Evolutionary conservation across 2,113 vertebrate genomes (phyloP), one percentile per base, ranked within the genome.

Genomic region (Sebastes schlegelii): DNA sequence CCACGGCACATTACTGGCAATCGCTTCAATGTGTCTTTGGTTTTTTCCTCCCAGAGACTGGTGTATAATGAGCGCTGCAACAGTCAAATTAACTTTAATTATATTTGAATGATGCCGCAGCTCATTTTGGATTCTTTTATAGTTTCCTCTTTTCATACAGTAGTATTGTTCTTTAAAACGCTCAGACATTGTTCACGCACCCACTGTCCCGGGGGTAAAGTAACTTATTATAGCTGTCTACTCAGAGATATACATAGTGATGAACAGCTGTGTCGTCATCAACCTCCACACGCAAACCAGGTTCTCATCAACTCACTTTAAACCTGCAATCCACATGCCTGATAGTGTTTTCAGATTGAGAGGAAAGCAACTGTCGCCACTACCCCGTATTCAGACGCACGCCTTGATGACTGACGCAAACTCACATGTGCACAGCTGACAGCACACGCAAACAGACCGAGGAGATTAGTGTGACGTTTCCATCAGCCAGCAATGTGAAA

Each of bases 401-500:
- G 10, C 43, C 12, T 61, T 23, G 26, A 76, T 71, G 77, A 85
- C 40, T 12, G 71, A 79, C 40, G n/a, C 79, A 58, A 23, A 67
- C 13, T 74, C 74, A 64, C 54, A 60, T 62, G 60, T 72, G 55
- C 80, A 63, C 66, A 66, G 82, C 72, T 78, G 84, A 82, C 65
- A 79, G 45, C 51, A 23, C 64, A 74, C 51, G 49, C 46, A 85
- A 63, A 85, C 52, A 57, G 68, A 52, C 55, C 6, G 21, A 19
- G 45, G 45, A 84, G 71, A 69, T 79, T 19, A 72, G 69, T 62
- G 46, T 79, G 66, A 72, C 43, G 6, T n/a, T 84, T 60, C 72
- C 80, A 66, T 74, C 77, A 23, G 60, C 17, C 77, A 82, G 69
- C 57, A 74, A 87, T 75, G 80, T 85, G 80, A 85, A 90, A 92